These are phyloP conservation scores for Heliconius ethilla DNA, from an alignment of 2,888 invertebrate genomes.

Conservation along the genomic window DNA sequence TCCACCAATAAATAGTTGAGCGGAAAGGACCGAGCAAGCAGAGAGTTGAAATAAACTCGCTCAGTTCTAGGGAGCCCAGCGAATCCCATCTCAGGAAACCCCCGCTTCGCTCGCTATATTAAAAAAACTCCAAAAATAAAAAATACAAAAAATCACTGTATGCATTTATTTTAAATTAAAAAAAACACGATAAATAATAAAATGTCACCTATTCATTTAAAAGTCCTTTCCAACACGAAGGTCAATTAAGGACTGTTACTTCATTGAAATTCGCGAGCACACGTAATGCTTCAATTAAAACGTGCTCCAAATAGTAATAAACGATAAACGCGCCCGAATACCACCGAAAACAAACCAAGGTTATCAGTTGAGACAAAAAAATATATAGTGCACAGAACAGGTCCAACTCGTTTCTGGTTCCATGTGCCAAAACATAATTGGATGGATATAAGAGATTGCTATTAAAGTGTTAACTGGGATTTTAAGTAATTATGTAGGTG, in stretches of 20 bases:
- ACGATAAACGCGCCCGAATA: conserved; percentile 40
- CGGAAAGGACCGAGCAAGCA: too few species aligned
- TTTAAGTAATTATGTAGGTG: background rate
- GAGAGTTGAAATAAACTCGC: too few species aligned
- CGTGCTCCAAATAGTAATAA: conserved; percentile 43
- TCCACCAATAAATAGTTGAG: too few species aligned
- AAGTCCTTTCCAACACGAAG: conserved; percentile 25
- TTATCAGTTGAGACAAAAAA: conserved; percentile 53
- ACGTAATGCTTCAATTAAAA: conserved; percentile 44
- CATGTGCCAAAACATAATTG: conserved; percentile 4
- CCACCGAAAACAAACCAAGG: conserved; percentile 52
- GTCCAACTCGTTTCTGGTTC: conserved; percentile 51
- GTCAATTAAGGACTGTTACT: conserved; percentile 30
- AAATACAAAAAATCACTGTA: too few species aligned
- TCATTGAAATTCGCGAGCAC: conserved; percentile 33
- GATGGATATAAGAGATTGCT: background rate
- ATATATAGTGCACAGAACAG: conserved; percentile 54
- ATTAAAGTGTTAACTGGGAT: background rate
- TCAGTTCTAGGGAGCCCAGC: too few species aligned
- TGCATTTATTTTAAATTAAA: too few species aligned
- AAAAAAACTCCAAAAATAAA: too few species aligned
- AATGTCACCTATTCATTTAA: background rate
- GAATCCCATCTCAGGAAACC: too few species aligned
- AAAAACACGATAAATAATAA: background rate
- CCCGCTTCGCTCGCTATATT: too few species aligned